These are phyloP conservation scores for Polydrusus cervinus DNA, from an alignment of 2,888 invertebrate species.

Conservation along the genomic window DNA sequence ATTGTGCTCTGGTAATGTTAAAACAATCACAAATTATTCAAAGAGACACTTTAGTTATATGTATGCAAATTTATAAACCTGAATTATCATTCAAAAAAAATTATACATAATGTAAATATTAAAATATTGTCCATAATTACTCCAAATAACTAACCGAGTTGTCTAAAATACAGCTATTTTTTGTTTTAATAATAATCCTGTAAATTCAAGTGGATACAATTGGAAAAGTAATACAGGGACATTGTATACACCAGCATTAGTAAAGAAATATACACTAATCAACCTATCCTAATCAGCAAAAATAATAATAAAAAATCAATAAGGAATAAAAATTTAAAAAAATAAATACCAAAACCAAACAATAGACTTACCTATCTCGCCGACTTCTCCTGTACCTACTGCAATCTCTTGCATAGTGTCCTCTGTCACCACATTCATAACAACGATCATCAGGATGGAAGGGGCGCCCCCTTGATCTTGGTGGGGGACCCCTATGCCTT, in stretches of 20 bases:
- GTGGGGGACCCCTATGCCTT: constrained; percentile 73
- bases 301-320: constrained; percentile 20
- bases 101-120: too few species aligned
- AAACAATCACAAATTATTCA: too few species aligned
- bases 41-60: too few species aligned
- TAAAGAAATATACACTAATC: constrained; percentile 19
- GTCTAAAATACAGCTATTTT: too few species aligned
- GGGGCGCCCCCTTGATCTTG: constrained; percentile 79
- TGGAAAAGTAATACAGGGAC: too few species aligned
- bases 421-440: constrained; percentile 95
- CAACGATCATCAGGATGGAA: constrained; percentile 94
- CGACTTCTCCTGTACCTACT: constrained; percentile 78
- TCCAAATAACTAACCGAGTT: too few species aligned
- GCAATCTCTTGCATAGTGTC: constrained; percentile 95
- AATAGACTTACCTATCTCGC: constrained; percentile 68
- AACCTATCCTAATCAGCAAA: constrained; percentile 14
- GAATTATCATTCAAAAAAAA: too few species aligned
- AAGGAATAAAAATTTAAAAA: constrained; percentile 13
- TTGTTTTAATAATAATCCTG: too few species aligned
- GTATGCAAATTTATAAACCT: too few species aligned
- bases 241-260: background rate
- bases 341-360: constrained; percentile 5
- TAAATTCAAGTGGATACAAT: too few species aligned
- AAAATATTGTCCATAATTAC: too few species aligned
- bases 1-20: too few species aligned